Conservation (phyloP, 92 coral and sea anemone genomes). For the Pocillopora meandrina region DNA sequence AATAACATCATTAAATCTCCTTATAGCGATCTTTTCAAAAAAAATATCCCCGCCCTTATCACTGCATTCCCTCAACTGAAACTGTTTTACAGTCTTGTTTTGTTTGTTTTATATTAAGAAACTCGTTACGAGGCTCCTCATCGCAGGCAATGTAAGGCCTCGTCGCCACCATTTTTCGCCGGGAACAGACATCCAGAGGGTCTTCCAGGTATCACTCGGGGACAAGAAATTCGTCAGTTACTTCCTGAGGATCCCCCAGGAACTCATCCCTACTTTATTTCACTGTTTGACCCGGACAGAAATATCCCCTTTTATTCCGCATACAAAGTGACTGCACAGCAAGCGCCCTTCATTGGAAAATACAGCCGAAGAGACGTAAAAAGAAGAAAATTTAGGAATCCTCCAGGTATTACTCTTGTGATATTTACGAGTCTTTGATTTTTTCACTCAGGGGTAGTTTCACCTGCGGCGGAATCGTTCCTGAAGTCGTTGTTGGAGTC, state of each 20-base stretch:
- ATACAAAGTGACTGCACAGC: constrained; percentile 12
- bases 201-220: constrained; percentile 23
- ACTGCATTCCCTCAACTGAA: no score
- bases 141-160: background rate
- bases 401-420: background rate
- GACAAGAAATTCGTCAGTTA: background rate
- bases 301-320: constrained; percentile 30
- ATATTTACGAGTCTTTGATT: no score
- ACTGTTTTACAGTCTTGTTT: no score
- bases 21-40: no score
- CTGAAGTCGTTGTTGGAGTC: no score
- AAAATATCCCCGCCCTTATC: no score
- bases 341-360: background rate
- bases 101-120: background rate
- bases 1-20: no score
- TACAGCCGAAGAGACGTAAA: background rate
- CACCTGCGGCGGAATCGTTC: no score
- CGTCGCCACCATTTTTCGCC: constrained; percentile 35
- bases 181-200: constrained; percentile 25
- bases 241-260: background rate
- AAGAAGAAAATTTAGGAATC: background rate
- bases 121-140: background rate
- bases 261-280: constrained; percentile 9
- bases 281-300: constrained; percentile 13
- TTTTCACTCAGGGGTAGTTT: no score